Evolutionary conservation across 1,140 invertebrate genomes (phyloP).

Genomic region (Caenorhabditis tropicalis): DNA sequence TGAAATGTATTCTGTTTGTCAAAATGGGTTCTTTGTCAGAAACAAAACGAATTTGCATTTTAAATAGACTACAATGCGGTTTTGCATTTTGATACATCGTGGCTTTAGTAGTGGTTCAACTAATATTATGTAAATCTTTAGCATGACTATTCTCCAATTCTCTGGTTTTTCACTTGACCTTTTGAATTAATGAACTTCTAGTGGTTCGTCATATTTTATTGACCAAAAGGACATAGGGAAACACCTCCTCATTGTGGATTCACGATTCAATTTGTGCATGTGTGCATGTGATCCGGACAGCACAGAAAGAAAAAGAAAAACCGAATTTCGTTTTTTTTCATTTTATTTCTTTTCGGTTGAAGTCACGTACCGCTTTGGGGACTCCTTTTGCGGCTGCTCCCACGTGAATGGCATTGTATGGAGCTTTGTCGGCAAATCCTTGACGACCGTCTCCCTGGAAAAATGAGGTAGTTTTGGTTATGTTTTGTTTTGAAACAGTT

Average conservation of each 20-base stretch:
- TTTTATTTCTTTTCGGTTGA: background rate
- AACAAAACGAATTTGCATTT: background rate
- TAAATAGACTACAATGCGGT: background rate
- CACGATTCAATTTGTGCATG: constrained; percentile 40
- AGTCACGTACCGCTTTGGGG: constrained; percentile 78
- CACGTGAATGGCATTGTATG: constrained; percentile 92
- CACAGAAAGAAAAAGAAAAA: background rate
- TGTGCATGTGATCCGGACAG: constrained; percentile 35
- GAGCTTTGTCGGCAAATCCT: constrained; percentile 80
- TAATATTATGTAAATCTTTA: background rate
- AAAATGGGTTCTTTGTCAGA: no score
- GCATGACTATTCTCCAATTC: background rate
- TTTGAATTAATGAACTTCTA: background rate
- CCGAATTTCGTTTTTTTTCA: constrained; percentile 42
- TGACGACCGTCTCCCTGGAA: constrained; percentile 79
- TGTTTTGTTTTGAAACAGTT: background rate
- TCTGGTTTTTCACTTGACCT: background rate
- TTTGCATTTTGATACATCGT: background rate
- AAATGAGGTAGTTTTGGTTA: background rate
- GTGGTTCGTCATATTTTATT: background rate
- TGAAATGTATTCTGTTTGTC: no score
- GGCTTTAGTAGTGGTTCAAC: background rate
- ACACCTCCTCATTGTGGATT: constrained; percentile 40
- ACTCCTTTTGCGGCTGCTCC: constrained; percentile 85
- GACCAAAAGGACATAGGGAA: background rate